Conservation (phyloP, 1,140 invertebrate species). For the Drosophila busckii region DNA sequence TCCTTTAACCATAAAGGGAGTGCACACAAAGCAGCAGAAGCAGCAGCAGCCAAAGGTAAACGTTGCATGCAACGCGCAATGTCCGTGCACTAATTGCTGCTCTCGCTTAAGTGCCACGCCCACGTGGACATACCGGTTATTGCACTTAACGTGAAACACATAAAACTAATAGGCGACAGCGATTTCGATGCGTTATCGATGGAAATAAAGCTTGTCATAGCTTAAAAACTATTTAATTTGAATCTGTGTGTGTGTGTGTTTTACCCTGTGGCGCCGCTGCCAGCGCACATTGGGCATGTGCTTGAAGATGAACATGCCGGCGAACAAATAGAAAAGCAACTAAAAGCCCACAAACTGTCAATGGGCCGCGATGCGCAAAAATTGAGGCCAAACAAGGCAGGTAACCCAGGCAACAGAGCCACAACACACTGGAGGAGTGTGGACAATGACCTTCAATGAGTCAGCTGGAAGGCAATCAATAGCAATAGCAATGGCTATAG, state of each 20-base stretch:
- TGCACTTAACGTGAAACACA: no score
- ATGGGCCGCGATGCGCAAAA: constrained; percentile 1
- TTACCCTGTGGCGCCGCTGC: constrained; percentile 47
- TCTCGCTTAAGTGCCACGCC: no score
- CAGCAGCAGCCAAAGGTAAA: constrained; percentile 1
- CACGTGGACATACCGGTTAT: no score
- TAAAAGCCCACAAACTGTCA: constrained; percentile 18
- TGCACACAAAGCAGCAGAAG: not conserved
- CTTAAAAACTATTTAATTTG: no score
- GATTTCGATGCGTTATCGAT: no score
- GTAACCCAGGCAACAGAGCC: constrained; percentile 53
- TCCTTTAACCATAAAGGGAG: constrained; percentile 33
- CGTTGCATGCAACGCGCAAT: no score
- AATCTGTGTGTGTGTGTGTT: no score
- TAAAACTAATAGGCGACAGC: no score
- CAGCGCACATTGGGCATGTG: constrained; percentile 39
- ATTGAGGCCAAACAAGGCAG: constrained; percentile 7
- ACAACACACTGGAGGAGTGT: constrained; percentile 40
- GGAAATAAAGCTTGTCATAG: no score
- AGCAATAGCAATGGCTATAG: no score
- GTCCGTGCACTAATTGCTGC: no score
- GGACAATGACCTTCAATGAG: constrained; percentile 8
- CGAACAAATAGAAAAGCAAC: constrained; percentile 49
- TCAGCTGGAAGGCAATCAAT: no score
- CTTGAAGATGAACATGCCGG: constrained; percentile 58